Evolutionary conservation across 2,888 invertebrate genomes (phyloP).

Genomic region (Aporophyla lueneburgensis): DNA sequence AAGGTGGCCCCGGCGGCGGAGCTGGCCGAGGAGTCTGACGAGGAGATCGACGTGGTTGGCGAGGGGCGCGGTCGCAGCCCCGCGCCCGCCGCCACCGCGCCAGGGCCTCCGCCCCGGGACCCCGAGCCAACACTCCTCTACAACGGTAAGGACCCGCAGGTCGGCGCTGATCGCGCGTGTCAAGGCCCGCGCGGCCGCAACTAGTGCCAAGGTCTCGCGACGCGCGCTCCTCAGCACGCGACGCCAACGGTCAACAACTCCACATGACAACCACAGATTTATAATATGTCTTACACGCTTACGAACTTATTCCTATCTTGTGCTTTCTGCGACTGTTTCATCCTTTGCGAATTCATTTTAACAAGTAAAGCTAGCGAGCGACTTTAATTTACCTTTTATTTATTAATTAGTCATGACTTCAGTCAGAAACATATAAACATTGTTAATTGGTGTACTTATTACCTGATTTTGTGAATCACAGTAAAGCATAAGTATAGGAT

Average conservation of each 20-base stretch:
- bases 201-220: conserved; percentile 57
- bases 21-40: conserved; percentile 92
- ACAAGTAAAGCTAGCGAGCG: conserved; percentile 76
- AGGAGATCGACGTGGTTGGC: conserved; percentile 97
- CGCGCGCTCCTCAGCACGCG: conserved; percentile 56
- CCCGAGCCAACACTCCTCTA: conserved; percentile 94
- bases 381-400: conserved; percentile 64
- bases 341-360: conserved; percentile 79
- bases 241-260: conserved; percentile 48
- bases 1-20: conserved; percentile 92
- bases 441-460: conserved; percentile 20
- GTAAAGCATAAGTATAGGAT: conserved; percentile 52
- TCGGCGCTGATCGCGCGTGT: conserved; percentile 88
- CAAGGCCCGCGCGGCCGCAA: conserved; percentile 55
- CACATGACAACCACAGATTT: conserved; percentile 33
- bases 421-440: conserved; percentile 21
- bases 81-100: conserved; percentile 91
- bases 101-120: conserved; percentile 93
- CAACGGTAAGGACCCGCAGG: conserved; percentile 91
- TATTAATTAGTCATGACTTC: conserved; percentile 4
- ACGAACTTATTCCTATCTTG: conserved; percentile 60
- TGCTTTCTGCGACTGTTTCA: conserved; percentile 79
- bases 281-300: conserved; percentile 18
- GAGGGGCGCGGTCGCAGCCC: conserved; percentile 92
- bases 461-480: conserved; percentile 25